Conservation (phyloP, 2,888 invertebrate species). For the Eristalis intricaria region DNA sequence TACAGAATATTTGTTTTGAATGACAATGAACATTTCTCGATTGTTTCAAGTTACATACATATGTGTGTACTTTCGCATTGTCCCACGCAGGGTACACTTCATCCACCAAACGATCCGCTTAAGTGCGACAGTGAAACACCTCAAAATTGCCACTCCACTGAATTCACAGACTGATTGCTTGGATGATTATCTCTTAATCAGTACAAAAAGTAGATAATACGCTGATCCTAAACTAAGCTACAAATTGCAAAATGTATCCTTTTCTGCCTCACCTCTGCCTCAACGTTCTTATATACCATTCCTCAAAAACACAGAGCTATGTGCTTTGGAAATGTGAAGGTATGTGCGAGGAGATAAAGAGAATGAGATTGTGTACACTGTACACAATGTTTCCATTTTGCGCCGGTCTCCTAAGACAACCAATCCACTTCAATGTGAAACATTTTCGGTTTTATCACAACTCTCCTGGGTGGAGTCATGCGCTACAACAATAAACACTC, state of each 20-base stretch:
- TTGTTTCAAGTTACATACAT: too few species aligned
- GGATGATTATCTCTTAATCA: too few species aligned
- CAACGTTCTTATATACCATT: too few species aligned
- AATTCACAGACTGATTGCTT: too few species aligned
- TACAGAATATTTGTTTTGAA: too few species aligned
- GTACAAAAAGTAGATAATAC: too few species aligned
- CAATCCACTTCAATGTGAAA: conserved; percentile 67
- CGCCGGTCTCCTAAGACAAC: conserved; percentile 67
- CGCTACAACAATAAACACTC: conserved; percentile 40
- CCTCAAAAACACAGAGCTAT: neutral
- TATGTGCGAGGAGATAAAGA: neutral
- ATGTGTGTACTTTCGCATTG: too few species aligned
- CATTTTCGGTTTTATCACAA: conserved; percentile 22
- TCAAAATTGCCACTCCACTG: too few species aligned
- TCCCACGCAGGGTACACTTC: too few species aligned
- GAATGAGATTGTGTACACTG: conserved; percentile 33
- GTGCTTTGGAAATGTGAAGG: neutral
- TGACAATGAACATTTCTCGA: too few species aligned
- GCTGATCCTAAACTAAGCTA: neutral
- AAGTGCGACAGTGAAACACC: too few species aligned
- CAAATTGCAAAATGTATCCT: neutral
- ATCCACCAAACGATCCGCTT: too few species aligned
- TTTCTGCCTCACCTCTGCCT: neutral
- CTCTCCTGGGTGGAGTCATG: conserved; percentile 54
- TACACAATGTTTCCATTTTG: conserved; percentile 73